Evolutionary conservation across 2,113 vertebrate species (phyloP), one percentile per base, ranked within the genome.

Genomic region (Tiliqua scincoides): DNA sequence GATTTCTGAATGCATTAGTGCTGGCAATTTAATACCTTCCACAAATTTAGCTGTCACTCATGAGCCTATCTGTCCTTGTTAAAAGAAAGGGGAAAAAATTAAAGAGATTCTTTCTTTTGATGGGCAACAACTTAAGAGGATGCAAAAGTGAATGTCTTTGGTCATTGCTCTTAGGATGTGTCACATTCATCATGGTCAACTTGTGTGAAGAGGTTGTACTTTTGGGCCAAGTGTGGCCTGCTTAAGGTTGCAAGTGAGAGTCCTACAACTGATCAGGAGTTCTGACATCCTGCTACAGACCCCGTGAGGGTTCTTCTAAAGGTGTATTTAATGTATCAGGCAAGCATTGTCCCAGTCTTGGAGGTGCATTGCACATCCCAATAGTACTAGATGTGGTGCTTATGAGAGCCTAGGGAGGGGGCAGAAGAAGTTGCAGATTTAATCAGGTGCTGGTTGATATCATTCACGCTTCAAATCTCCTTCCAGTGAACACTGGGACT

Each of bases 21-120:
- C 96, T 95, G 96, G 95, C 94, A 95, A 95, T 97, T 97, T 97
- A 97, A 97, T 97, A 96, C 94, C 94, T 95, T 92, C 95, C 95
- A 95, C 94, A 97, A 96, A 97, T 97, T 95, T 97, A 94, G 94
- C 95, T 97, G 97, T 96, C 96, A 97, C 90, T 97, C 96, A 96
- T 89, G 87, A 92, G 79, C 89, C 88, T 94, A 96, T 95, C 94
- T 95, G 94, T 86, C 93, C 95, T 94, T 94, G 94, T 94, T 92
- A 93, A 94, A 91, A 89, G 86, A 88, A 94, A 93, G 88, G 57
- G 20, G 35, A 14, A 21, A 25, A 35, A 84, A 90, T 90, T 87
- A 88, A 83, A 78, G 86, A 87, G 87, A 90, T 94, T 90, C 79
- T 94, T 94, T 78, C 87, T 92, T 90, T n/a, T 88, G 92, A 94